Conservation (phyloP, 2,888 invertebrate species). For the Eutolmus rufibarbis region DNA sequence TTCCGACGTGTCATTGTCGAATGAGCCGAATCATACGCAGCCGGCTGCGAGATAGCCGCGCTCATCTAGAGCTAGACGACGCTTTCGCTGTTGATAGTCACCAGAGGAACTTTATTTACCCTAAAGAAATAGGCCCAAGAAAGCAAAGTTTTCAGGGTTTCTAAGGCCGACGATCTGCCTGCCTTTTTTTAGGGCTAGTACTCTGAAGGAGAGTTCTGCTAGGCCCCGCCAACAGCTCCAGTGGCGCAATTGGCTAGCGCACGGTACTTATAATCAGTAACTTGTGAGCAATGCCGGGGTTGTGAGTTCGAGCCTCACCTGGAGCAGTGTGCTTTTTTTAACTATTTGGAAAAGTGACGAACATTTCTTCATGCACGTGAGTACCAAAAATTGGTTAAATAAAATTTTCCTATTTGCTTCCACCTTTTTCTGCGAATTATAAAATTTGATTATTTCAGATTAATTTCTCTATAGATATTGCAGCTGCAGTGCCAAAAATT, state of each 20-base stretch:
- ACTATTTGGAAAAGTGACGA: too few species aligned
- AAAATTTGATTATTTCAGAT: too few species aligned
- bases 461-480: too few species aligned
- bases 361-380: too few species aligned
- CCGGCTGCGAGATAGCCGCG: background rate
- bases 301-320: conserved; percentile 99
- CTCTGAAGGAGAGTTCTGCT: background rate
- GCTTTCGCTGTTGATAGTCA: conserved; percentile 48
- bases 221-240: conserved; percentile 71
- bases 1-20: conserved; percentile 4
- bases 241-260: conserved; percentile 99
- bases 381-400: too few species aligned
- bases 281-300: conserved; percentile 98
- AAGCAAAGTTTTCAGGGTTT: background rate
- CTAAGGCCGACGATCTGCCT: background rate
- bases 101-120: background rate
- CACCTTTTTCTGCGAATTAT: too few species aligned
- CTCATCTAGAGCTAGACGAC: background rate
- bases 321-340: conserved; percentile 75
- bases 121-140: background rate
- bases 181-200: background rate
- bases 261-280: conserved; percentile 99
- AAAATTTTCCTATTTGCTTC: too few species aligned
- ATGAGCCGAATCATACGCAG: background rate
- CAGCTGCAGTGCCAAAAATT: too few species aligned